These are phyloP conservation scores for Sapayoa aenigma DNA, from an alignment of 2,113 vertebrate genomes.

Conservation along the genomic window DNA sequence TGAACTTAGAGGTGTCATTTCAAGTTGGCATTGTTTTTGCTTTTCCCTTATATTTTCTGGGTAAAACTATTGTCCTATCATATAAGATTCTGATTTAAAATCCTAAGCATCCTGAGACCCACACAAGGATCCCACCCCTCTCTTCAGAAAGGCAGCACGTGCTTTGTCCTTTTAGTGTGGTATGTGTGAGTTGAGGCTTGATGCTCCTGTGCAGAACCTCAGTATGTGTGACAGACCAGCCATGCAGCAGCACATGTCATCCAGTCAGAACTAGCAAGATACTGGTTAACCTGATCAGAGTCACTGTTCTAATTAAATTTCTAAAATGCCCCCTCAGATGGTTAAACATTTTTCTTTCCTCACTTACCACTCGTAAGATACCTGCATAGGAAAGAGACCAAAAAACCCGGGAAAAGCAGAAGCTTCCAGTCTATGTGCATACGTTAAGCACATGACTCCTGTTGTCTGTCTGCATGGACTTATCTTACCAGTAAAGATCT, in stretches of 20 bases:
- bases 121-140: neutral
- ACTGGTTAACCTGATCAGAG: neutral
- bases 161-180: neutral
- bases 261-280: neutral
- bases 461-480: neutral
- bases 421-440: neutral
- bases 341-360: neutral
- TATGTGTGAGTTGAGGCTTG: rapidly evolving
- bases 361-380: neutral
- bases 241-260: rapidly evolving
- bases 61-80: neutral
- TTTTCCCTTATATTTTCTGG: neutral
- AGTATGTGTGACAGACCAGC: rapidly evolving
- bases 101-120: neutral
- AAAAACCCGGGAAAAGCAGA: rapidly evolving
- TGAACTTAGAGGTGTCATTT: neutral
- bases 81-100: neutral
- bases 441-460: rapidly evolving
- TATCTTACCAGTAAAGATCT: neutral
- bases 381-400: rapidly evolving
- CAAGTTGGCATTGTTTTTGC: rapidly evolving
- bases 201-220: rapidly evolving
- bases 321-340: neutral
- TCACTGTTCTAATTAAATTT: neutral
- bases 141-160: neutral